Evolutionary conservation across 2,113 vertebrate species (phyloP).

Genomic region (Sialia sialis): DNA sequence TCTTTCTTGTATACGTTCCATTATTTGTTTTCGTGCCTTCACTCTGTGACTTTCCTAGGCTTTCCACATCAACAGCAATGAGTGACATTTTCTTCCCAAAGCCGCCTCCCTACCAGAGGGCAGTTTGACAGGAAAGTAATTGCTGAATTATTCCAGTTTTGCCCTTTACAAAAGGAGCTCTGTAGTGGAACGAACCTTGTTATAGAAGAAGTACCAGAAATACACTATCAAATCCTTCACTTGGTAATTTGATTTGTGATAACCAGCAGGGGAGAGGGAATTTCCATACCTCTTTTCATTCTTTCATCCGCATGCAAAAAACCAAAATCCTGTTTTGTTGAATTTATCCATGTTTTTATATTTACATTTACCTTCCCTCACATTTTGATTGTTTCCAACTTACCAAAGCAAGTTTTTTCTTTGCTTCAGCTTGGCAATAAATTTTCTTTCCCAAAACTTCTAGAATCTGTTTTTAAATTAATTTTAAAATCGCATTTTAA

Average conservation of each 20-base stretch:
- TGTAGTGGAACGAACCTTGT: neutral
- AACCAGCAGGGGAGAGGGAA: neutral
- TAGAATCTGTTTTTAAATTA: neutral
- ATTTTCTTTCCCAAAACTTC: neutral
- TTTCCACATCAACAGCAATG: neutral
- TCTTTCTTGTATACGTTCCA: neutral
- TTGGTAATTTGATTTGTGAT: neutral
- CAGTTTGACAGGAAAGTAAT: neutral
- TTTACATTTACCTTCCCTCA: neutral
- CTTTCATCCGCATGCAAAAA: neutral
- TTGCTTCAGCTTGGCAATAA: neutral
- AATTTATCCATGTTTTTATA: neutral
- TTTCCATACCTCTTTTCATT: neutral
- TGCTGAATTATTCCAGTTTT: neutral
- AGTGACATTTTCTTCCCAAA: neutral
- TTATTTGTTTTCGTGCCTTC: neutral
- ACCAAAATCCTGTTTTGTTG: neutral
- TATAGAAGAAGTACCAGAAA: neutral
- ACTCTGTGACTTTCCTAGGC: neutral
- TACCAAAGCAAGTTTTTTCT: neutral
- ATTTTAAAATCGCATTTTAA: neutral
- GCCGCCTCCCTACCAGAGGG: neutral
- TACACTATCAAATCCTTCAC: neutral
- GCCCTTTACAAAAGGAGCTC: neutral
- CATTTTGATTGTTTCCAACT: neutral